Evolutionary conservation across 2,888 invertebrate species (phyloP), one percentile per base, ranked within the genome.

Genomic region (Patella depressa): DNA sequence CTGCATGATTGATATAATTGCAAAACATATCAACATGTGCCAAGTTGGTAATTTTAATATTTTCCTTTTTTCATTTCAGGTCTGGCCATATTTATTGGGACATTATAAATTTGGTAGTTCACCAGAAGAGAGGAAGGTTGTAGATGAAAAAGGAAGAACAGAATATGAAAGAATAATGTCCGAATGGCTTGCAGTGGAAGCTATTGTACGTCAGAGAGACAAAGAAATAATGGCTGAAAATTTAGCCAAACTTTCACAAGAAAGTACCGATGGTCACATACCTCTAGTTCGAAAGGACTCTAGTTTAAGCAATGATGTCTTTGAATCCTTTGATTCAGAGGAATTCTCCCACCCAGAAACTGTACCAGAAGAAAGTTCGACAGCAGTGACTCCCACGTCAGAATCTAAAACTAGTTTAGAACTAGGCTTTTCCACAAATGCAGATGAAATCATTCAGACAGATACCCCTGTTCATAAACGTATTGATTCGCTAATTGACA

Each of bases 161-260:
- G 94, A 94, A 79, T 97, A 97, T 87, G 97, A 98, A 91, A 95
- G 95, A 9, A 96, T 96, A 0, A 96, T 98, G 96, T 96, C 97
- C 0, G 97, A 98, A 91, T 98, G 98, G 98, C 91, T 97, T 79
- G 97, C 97, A 0, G 96, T 98, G 0, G 98, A 98, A 89, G 97
- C 97, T 0, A 97, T 98, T 81, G 96, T 98, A 0, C 83, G 89
- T 70, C 92, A 92, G 80, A 81, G 91, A 73, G 92, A 92, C 78
- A 90, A 90, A 80, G 92, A 92, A 82, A 95, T 94, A 71, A 96
- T 96, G 80, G 96, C 96, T 0, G 95, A 95, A 14, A 96, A 96
- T 69, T 94, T 96, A 74, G 96, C 96, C 9, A 95, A 96, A 88
- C 93, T 96, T n/a, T 95, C 95, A 76, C 94, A 95, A 24, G 96